A percentile compares a stretch with the other conserved stretches of the same genome.
These are phyloP conservation scores for Brienomyrus brachyistius DNA, from an alignment of 2,113 vertebrate genomes.

Conservation along the genomic window DNA sequence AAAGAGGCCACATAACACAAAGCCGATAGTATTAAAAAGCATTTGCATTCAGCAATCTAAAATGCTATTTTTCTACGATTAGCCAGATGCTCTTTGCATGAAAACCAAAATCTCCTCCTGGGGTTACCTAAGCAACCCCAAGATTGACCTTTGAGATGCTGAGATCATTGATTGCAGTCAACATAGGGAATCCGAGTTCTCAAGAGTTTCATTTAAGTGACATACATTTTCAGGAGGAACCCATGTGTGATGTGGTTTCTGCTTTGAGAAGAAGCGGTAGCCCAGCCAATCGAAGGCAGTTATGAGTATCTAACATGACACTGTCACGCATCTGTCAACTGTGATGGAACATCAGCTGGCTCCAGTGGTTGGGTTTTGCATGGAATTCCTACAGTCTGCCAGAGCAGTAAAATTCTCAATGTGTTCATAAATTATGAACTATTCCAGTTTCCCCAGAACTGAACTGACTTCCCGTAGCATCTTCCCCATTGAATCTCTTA, in stretches of 20 bases:
- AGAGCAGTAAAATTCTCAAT: conserved; percentile 15
- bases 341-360: not conserved
- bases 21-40: not conserved
- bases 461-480: not conserved
- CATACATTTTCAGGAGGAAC: not conserved
- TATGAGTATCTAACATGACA: not conserved
- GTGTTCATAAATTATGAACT: conserved; percentile 9
- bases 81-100: not conserved
- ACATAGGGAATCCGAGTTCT: not conserved
- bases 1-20: not conserved
- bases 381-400: not conserved
- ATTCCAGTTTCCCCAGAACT: not conserved
- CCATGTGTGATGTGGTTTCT: not conserved
- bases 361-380: not conserved
- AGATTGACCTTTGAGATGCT: not conserved
- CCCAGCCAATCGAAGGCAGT: not conserved
- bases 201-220: not conserved
- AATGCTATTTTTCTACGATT: not conserved
- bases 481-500: not conserved
- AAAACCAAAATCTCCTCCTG: not conserved
- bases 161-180: not conserved
- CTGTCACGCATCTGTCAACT: not conserved
- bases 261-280: not conserved
- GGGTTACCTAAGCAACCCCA: not conserved
- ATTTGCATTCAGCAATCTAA: not conserved